A percentile compares a stretch with the other conserved stretches of the same genome.
These are phyloP conservation scores for Epinephelus coioides DNA, from an alignment of 2,797 vertebrate genomes.

Conservation along the genomic window DNA sequence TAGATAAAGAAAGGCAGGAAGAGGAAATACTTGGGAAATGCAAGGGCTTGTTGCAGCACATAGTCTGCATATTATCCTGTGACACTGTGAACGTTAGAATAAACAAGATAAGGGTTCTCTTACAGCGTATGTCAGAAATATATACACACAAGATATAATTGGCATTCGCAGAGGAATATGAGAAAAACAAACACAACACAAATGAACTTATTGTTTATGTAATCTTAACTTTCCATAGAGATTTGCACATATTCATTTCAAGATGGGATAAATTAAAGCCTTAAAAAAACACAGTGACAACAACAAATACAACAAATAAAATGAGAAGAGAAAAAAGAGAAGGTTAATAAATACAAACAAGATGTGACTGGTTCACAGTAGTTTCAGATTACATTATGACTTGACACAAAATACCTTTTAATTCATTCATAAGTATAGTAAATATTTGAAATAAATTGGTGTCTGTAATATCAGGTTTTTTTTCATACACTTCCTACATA, in stretches of 20 bases:
- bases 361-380: too few species aligned
- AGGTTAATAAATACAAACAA: too few species aligned
- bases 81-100: not conserved
- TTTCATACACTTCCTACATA: too few species aligned
- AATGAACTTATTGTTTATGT: not conserved
- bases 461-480: too few species aligned
- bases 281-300: too few species aligned
- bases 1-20: conserved; percentile 59
- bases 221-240: not conserved
- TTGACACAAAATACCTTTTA: too few species aligned
- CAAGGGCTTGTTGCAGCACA: conserved; percentile 17
- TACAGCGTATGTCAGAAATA: not conserved
- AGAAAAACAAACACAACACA: not conserved
- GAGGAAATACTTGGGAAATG: conserved; percentile 23
- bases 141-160: not conserved
- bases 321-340: too few species aligned
- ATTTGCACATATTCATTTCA: not conserved
- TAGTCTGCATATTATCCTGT: not conserved
- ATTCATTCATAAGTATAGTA: too few species aligned
- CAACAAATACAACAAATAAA: too few species aligned
- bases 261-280: too few species aligned
- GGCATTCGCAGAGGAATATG: not conserved
- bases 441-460: too few species aligned
- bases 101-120: not conserved
- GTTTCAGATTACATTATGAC: too few species aligned